Conservation (phyloP, 2,113 vertebrate species). For the Gallinago undulata region DNA sequence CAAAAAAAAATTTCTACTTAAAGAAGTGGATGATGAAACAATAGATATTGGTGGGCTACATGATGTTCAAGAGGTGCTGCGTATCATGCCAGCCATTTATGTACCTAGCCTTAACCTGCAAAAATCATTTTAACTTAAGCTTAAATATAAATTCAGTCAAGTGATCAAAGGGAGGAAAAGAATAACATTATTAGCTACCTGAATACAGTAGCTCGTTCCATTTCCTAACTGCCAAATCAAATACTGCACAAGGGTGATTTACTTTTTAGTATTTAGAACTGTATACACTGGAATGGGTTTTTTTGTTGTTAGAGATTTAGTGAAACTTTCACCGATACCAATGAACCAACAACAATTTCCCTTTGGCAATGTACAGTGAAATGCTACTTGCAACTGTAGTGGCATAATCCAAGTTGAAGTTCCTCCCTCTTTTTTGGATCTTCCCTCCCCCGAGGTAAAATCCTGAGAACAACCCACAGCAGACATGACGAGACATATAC, state of each 20-base stretch:
- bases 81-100: background rate
- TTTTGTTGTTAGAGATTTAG: slow-evolving; percentile 15
- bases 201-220: background rate
- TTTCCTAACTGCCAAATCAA: background rate
- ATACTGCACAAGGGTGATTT: background rate
- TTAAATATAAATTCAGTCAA: background rate
- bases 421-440: slow-evolving; percentile 62
- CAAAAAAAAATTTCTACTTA: background rate
- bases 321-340: slow-evolving; percentile 72
- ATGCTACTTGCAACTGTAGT: slow-evolving; percentile 44
- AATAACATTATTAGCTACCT: background rate
- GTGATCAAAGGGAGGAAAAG: background rate
- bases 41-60: rapidly evolving
- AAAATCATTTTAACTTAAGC: background rate
- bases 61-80: background rate
- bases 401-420: slow-evolving; percentile 49
- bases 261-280: background rate
- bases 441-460: slow-evolving; percentile 72
- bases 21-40: background rate
- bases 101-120: background rate
- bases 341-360: slow-evolving; percentile 56
- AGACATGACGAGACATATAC: slow-evolving; percentile 67
- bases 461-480: slow-evolving; percentile 52
- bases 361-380: slow-evolving; percentile 58
- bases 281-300: background rate